phyloP scores from a whole-genome alignment of 2,888 invertebrate species.

The Cryptocephalus moraei region DNA sequence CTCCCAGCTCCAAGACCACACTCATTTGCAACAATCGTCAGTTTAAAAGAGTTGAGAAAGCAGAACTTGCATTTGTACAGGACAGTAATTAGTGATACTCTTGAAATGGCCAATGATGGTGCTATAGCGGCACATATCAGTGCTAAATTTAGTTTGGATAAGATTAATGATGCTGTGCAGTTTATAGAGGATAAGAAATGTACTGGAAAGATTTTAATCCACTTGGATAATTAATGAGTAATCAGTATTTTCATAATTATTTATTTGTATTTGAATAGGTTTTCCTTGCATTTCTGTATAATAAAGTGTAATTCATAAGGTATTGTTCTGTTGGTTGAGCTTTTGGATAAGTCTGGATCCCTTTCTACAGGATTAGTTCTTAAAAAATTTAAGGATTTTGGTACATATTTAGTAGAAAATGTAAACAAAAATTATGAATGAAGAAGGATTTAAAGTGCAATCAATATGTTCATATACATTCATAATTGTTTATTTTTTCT shows the following conservation, averaged over 20 bases:
- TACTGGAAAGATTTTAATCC: slow-evolving; percentile 50
- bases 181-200: slow-evolving; percentile 46
- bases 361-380: no score
- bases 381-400: no score
- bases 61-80: slow-evolving; percentile 46
- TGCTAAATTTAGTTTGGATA: slow-evolving; percentile 43
- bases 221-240: slow-evolving; percentile 23
- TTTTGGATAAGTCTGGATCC: no score
- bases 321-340: slow-evolving; percentile 3
- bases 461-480: no score
- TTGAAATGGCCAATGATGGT: slow-evolving; percentile 51
- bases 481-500: no score
- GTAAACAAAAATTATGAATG: no score
- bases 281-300: background rate
- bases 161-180: slow-evolving; percentile 51
- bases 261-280: slow-evolving; percentile 1
- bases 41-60: slow-evolving; percentile 31
- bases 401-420: no score
- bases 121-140: slow-evolving; percentile 50
- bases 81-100: slow-evolving; percentile 39
- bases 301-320: background rate
- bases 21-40: slow-evolving; percentile 26
- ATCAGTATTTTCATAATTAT: background rate
- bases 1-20: slow-evolving; percentile 29
- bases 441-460: no score